Conservation (phyloP, 92 coral and sea anemone species). For the Heliopora coerulea region DNA sequence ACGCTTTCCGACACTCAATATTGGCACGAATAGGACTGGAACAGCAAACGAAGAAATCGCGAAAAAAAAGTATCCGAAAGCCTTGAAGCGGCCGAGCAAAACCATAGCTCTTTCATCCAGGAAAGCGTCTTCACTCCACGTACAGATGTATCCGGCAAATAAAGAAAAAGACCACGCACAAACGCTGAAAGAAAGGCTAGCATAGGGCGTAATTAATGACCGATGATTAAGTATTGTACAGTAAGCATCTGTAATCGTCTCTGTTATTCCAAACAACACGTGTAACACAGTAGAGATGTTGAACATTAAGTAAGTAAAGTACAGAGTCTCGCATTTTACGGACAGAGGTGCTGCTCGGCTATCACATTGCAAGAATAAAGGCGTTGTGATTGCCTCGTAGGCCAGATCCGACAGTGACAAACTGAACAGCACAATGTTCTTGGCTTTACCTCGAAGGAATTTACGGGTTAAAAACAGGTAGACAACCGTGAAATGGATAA, state of each 20-base stretch:
- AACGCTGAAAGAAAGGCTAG: background rate
- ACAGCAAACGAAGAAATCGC: background rate
- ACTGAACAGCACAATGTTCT: background rate
- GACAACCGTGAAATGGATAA: background rate
- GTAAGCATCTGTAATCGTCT: background rate
- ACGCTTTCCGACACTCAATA: background rate
- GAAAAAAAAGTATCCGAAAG: slow-evolving; percentile 1
- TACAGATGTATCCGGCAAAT: background rate
- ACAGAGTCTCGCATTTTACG: background rate
- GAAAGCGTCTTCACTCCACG: background rate
- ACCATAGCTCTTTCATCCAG: background rate
- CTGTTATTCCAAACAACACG: background rate
- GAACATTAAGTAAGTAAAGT: background rate
- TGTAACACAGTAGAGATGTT: slow-evolving; percentile 1
- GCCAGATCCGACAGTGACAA: background rate
- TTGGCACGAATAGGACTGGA: background rate
- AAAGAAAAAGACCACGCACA: background rate
- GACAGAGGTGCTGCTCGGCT: background rate
- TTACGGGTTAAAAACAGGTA: background rate
- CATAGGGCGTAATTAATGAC: background rate
- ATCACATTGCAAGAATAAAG: background rate
- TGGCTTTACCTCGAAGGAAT: background rate
- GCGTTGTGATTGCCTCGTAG: slow-evolving; percentile 1
- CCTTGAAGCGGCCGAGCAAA: slow-evolving; percentile 19
- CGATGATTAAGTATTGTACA: background rate